Conservation (phyloP, 2,888 invertebrate species). For the Erebia ligea region DNA sequence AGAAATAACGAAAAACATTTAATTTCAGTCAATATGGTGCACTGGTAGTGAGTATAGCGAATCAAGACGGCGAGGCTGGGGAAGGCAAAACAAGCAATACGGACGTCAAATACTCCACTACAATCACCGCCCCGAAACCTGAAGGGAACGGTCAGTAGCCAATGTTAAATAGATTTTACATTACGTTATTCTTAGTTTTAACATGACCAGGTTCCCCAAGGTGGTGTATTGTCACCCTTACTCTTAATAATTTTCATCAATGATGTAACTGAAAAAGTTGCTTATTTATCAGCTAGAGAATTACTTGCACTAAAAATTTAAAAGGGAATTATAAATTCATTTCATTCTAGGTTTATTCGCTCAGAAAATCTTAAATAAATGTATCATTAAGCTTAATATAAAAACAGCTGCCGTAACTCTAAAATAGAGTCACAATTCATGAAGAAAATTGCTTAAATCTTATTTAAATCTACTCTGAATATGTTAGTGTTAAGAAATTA, state of each 20-base stretch:
- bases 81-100: conserved; percentile 41
- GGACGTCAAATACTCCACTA: conserved; percentile 49
- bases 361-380: too few species aligned
- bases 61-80: conserved; percentile 52
- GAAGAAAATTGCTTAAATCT: too few species aligned
- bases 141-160: conserved; percentile 51
- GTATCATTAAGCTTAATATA: too few species aligned
- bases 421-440: too few species aligned
- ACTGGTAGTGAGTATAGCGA: conserved; percentile 73
- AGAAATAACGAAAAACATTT: background rate
- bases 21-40: conserved; percentile 73
- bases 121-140: conserved; percentile 42
- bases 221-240: background rate
- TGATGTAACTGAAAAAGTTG: background rate
- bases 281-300: background rate
- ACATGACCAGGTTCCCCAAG: background rate
- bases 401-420: too few species aligned
- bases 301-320: too few species aligned
- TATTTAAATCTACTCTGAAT: too few species aligned
- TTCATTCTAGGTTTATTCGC: too few species aligned
- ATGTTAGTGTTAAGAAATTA: too few species aligned
- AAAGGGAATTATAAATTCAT: too few species aligned
- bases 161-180: background rate
- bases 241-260: background rate
- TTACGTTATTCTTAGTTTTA: background rate